Conservation (phyloP, 2,797 vertebrate species). For the Rhinichthys osculus region DNA sequence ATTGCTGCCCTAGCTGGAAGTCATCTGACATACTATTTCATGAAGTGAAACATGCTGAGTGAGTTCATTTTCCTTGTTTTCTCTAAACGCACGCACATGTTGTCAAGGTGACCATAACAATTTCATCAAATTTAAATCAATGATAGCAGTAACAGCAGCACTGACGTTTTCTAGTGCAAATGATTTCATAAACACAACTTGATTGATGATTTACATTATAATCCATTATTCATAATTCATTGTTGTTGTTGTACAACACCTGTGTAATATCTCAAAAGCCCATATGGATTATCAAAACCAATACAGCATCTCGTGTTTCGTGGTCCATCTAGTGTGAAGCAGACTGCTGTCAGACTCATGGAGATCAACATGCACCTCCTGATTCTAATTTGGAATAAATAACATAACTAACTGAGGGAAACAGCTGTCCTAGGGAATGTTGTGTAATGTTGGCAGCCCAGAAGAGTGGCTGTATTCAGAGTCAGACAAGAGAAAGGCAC, state of each 20-base stretch:
- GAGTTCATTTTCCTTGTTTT: background rate
- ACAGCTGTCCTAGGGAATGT: conserved; percentile 41
- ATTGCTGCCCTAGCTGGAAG: background rate
- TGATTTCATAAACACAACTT: background rate
- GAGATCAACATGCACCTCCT: conserved; percentile 30
- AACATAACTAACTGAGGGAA: conserved; percentile 31
- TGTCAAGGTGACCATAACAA: background rate
- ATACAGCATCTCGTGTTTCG: background rate
- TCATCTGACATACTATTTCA: conserved; percentile 23
- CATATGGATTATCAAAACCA: background rate
- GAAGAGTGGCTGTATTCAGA: conserved; percentile 39
- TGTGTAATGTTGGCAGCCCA: conserved; percentile 28
- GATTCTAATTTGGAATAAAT: conserved; percentile 47
- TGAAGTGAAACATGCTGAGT: conserved; percentile 34
- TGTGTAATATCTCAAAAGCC: background rate
- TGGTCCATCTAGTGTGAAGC: conserved; percentile 18
- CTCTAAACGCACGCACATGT: background rate
- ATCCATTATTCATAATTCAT: background rate
- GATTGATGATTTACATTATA: background rate
- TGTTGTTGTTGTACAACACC: background rate
- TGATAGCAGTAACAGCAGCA: background rate
- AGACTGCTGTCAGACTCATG: conserved; percentile 26
- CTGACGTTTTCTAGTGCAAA: background rate
- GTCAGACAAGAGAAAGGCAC: conserved; percentile 3
- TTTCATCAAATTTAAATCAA: background rate